phyloP scores from a whole-genome alignment of 1,140 invertebrate genomes.

The Archivesica marissinica region DNA sequence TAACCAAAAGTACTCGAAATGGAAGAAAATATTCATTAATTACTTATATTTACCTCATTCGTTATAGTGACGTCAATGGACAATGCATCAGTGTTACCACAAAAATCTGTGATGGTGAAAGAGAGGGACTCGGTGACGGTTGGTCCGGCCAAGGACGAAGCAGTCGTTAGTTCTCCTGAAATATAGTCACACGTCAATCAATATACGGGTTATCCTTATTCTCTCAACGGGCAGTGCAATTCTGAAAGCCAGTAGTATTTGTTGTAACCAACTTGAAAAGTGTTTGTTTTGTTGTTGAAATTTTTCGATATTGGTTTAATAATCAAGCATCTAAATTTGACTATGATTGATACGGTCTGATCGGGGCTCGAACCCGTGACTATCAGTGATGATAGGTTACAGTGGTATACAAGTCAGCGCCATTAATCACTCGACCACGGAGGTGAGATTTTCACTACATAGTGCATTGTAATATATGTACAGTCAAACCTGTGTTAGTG shows the following conservation, averaged over 20 bases:
- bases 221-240: background rate
- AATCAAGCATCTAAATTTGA: background rate
- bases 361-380: too few relatives aligned
- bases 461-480: too few relatives aligned
- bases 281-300: background rate
- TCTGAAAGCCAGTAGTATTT: background rate
- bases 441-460: too few relatives aligned
- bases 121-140: background rate
- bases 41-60: background rate
- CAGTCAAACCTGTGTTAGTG: too few relatives aligned
- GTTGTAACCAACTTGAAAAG: background rate
- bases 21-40: too few relatives aligned
- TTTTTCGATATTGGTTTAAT: background rate
- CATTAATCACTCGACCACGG: too few relatives aligned
- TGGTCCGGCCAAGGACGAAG: background rate
- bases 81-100: background rate
- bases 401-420: too few relatives aligned
- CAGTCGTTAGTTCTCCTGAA: background rate
- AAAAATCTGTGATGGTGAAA: conserved; percentile 16
- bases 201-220: background rate
- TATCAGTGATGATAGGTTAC: too few relatives aligned
- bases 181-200: background rate
- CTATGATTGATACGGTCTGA: background rate
- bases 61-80: background rate
- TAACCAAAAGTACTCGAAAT: too few relatives aligned